These are phyloP conservation scores for Ennomos fuscantarius DNA, from an alignment of 2,888 invertebrate species.

Conservation along the genomic window DNA sequence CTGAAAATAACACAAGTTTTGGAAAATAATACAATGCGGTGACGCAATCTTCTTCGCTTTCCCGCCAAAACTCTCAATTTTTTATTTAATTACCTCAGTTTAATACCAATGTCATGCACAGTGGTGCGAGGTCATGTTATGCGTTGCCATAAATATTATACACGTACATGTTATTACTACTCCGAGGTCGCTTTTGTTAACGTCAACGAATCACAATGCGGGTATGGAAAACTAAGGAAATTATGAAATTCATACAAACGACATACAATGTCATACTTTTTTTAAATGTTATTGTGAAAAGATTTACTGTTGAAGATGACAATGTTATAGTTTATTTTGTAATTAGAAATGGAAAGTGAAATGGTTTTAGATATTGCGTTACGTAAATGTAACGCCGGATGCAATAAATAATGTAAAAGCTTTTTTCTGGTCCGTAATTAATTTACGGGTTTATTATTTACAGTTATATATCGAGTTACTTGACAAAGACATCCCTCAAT, in stretches of 20 bases:
- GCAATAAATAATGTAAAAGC: too few relatives aligned
- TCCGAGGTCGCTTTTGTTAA: conserved; percentile 58
- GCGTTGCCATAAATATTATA: conserved; percentile 44
- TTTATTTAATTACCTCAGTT: too few relatives aligned
- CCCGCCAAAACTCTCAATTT: too few relatives aligned
- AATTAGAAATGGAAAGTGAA: not conserved
- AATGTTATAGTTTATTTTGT: conserved; percentile 5
- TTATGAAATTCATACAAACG: conserved; percentile 31
- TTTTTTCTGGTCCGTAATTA: too few relatives aligned
- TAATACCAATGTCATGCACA: conserved; percentile 31
- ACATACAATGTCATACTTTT: conserved; percentile 26
- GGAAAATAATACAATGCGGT: too few relatives aligned
- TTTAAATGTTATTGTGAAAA: conserved; percentile 17
- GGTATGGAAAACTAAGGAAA: conserved; percentile 50
- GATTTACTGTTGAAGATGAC: conserved; percentile 18
- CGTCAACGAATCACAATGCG: conserved; percentile 48
- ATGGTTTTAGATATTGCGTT: not conserved
- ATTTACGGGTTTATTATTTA: too few relatives aligned
- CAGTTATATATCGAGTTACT: too few relatives aligned
- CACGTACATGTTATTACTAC: conserved; percentile 36
- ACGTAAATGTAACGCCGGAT: not conserved
- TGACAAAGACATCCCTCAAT: too few relatives aligned
- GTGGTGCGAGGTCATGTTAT: conserved; percentile 43
- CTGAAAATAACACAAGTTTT: too few relatives aligned
- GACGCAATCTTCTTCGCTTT: too few relatives aligned